These are phyloP conservation scores for Falco naumanni DNA, from an alignment of 2,797 vertebrate species.

Conservation along the genomic window DNA sequence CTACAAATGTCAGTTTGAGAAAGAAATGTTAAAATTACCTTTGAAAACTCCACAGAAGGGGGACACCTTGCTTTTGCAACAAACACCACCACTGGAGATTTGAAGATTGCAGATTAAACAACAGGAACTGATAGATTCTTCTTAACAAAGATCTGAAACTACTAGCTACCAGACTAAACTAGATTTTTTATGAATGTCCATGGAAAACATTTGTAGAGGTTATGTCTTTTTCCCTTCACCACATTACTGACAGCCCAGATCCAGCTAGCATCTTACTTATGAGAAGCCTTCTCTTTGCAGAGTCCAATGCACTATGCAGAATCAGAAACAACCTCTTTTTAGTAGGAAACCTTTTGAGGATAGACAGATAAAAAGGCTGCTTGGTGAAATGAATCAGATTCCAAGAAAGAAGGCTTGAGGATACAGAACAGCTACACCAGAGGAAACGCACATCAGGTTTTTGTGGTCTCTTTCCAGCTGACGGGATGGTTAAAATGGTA, in stretches of 20 bases:
- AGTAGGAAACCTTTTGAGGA: not conserved
- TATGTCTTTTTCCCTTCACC: not conserved
- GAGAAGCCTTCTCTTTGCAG: not conserved
- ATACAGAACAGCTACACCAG: not conserved
- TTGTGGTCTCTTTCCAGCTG: not conserved
- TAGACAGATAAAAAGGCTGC: not conserved
- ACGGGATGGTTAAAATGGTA: not conserved
- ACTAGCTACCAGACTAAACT: not conserved
- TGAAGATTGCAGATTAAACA: not conserved
- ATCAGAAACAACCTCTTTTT: not conserved
- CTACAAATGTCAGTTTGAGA: not conserved
- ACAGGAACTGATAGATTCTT: not conserved
- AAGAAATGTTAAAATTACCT: not conserved
- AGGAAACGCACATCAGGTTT: not conserved
- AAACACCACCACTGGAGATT: not conserved
- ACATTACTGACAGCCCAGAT: not conserved
- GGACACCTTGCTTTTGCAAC: not conserved
- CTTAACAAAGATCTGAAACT: not conserved
- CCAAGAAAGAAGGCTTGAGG: not conserved
- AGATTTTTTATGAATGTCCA: not conserved
- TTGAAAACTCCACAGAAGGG: not conserved
- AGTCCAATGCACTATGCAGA: not conserved
- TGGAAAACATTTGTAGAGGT: not conserved
- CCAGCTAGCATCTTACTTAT: not conserved
- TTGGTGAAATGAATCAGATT: not conserved